These are phyloP conservation scores for Xylocopa sonorina DNA, from an alignment of 1,140 invertebrate species.

Conservation along the genomic window DNA sequence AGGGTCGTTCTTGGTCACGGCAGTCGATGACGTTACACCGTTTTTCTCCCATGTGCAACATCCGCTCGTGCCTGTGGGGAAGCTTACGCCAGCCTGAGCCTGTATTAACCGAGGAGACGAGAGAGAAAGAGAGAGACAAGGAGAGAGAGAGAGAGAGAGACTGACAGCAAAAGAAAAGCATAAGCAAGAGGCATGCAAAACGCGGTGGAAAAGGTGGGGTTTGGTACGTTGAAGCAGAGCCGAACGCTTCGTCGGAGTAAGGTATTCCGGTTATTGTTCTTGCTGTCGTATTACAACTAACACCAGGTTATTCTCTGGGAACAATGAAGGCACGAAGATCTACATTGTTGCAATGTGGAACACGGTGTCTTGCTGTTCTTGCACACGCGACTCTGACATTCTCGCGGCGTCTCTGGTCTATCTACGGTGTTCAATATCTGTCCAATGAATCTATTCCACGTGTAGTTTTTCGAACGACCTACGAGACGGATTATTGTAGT, in stretches of 20 bases:
- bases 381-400: no score
- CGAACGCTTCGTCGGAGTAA: neutral
- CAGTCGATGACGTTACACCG: constrained; percentile 38
- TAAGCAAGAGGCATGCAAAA: neutral
- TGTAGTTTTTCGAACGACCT: no score
- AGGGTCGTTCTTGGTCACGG: neutral
- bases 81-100: neutral
- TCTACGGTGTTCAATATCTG: no score
- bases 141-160: neutral
- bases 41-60: constrained; percentile 63
- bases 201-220: constrained; percentile 5
- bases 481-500: no score
- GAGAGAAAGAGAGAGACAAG: neutral
- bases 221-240: neutral
- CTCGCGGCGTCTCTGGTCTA: no score
- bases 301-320: neutral
- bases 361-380: no score
- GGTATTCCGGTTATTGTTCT: constrained; percentile 11
- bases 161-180: neutral
- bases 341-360: no score
- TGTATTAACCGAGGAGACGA: neutral
- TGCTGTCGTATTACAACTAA: neutral
- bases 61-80: constrained; percentile 44
- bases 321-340: neutral
- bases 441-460: no score